Base-by-base conservation (phyloP, 2,888 invertebrate species). In the Molorchus minor region DNA sequence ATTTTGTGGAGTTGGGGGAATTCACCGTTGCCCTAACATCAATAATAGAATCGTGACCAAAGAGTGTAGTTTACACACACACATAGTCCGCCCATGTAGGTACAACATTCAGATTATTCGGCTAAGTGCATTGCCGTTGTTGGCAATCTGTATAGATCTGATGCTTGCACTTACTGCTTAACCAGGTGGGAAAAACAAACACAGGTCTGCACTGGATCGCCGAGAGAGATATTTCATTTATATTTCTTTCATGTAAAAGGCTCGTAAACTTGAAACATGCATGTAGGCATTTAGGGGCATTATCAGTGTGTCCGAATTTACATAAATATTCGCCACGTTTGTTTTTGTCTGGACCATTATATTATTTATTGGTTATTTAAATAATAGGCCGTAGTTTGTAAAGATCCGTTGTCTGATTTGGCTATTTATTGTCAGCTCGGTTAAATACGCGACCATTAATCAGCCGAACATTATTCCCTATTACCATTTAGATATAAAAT, bases 121-220 rank as follows among this genome's bases (percentile, higher is more conserved):
- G 67, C 56, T 66, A 69, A 69, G 68, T 68, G 68, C 67, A 68
- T 63, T 58, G 60, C 58, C 55, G 61, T 60, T 56, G 64, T 62
- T 67, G 64, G 65, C 68, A 67, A 68, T 67, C 62, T 60, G 61
- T 68, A 68, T 69, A 69, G 67, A 69, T 70, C 67, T 61, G 61
- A 62, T 49, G 49, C 53, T 54, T 38, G 51, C 49, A 45, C 46
- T 43, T 51, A 43, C 44, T 47, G 38, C 43, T 57, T 41, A 52
- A 57, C 55, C 68, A 66, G 66, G 64, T 68, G 68, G 68, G 68
- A 68, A 68, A 66, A 64, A 68, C 65, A 68, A 68, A 68, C 61
- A 68, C 55, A 56, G 54, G 51, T 53, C 47, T 41, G 47, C 53
- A 51, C 61, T 19, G 38, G 30, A 49, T 47, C 47, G 36, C 46